phyloP scores from a whole-genome alignment of 1,140 invertebrate genomes.

The Temnothorax curvispinosus region DNA sequence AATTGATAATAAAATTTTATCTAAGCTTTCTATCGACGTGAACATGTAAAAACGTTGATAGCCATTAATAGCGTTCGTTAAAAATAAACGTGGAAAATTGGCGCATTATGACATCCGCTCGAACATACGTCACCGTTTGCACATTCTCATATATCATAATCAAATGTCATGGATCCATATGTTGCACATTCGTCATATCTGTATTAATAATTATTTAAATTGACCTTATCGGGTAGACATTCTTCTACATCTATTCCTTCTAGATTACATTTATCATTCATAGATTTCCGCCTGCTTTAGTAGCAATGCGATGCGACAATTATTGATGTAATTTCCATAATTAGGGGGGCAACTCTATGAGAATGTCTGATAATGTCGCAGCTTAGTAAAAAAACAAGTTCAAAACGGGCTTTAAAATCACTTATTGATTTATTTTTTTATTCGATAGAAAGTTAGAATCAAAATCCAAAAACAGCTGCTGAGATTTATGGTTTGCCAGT shows the following conservation, averaged over 20 bases:
- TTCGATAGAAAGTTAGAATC: not conserved
- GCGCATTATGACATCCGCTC: not conserved
- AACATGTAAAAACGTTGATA: not conserved
- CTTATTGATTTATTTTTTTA: no score
- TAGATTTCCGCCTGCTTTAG: not conserved
- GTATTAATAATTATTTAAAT: constrained; percentile 36
- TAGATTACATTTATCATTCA: not conserved
- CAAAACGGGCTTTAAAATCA: not conserved
- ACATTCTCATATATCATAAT: constrained; percentile 20
- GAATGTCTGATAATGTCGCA: not conserved
- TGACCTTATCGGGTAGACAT: not conserved
- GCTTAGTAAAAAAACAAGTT: not conserved
- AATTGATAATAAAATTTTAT: constrained; percentile 6
- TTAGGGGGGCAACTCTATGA: not conserved
- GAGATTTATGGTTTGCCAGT: not conserved
- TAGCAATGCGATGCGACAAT: not conserved
- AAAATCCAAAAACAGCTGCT: not conserved
- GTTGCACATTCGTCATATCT: not conserved
- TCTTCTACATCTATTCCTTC: not conserved
- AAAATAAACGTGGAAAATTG: constrained; percentile 14
- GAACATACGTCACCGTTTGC: not conserved
- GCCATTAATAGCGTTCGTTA: not conserved
- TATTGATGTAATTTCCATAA: constrained; percentile 9
- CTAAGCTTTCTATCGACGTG: not conserved
- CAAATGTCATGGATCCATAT: not conserved